Evolutionary conservation across 2,888 invertebrate species (phyloP).

Genomic region (Tanytarsus gracilentus): DNA sequence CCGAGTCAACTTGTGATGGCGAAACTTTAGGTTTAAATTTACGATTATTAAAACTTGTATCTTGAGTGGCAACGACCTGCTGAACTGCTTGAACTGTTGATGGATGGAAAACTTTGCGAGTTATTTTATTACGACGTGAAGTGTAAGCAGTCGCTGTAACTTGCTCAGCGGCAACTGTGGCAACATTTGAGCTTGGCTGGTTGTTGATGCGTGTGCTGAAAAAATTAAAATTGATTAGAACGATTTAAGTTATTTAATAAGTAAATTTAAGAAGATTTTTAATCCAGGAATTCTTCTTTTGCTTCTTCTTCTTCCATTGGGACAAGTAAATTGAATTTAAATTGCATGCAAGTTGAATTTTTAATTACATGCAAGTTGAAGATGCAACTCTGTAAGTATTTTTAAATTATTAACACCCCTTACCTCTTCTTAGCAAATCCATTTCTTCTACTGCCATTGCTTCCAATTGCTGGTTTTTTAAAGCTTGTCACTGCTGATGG

Average conservation of each 20-base stretch:
- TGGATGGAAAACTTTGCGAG: constrained; percentile 41
- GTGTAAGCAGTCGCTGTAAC: constrained; percentile 40
- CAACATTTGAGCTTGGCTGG: constrained; percentile 50
- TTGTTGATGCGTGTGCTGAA: too few species aligned
- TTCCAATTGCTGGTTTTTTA: not conserved
- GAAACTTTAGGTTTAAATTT: constrained; percentile 62
- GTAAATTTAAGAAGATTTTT: too few species aligned
- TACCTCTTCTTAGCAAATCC: constrained; percentile 4
- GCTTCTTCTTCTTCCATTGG: not conserved
- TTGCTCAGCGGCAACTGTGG: constrained; percentile 51
- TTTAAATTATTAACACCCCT: not conserved
- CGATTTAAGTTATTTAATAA: too few species aligned
- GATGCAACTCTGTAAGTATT: too few species aligned
- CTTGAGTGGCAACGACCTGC: constrained; percentile 32
- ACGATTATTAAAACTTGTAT: constrained; percentile 43
- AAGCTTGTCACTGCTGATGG: constrained; percentile 7
- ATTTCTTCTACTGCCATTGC: constrained; percentile 18
- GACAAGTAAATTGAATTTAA: too few species aligned
- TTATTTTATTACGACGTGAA: constrained; percentile 48
- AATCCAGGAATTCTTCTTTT: too few species aligned
- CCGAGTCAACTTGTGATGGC: constrained; percentile 47
- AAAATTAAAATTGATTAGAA: too few species aligned
- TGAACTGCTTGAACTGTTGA: constrained; percentile 39
- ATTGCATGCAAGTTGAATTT: too few species aligned
- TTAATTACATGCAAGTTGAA: too few species aligned